phyloP scores from a whole-genome alignment of 2,113 vertebrate species.

The Varanus salvator region DNA sequence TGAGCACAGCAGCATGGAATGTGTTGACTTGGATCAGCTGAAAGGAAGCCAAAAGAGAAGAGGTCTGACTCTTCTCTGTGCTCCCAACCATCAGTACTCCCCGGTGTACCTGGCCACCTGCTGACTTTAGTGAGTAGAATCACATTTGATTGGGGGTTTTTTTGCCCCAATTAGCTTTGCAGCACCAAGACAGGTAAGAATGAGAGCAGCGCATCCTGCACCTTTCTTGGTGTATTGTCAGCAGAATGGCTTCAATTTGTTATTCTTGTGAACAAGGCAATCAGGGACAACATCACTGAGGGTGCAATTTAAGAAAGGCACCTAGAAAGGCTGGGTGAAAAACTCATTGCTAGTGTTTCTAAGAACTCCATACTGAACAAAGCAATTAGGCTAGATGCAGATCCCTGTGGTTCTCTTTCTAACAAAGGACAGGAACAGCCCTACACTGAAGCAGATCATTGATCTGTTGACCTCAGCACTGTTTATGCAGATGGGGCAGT shows the following conservation, averaged over 20 bases:
- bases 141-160: background rate
- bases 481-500: too few species aligned
- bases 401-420: background rate
- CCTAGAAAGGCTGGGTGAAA: background rate
- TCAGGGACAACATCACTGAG: background rate
- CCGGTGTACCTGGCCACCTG: background rate
- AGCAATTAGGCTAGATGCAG: background rate
- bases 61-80: background rate
- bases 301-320: background rate
- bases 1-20: background rate
- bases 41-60: background rate
- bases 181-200: background rate
- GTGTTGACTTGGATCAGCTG: background rate
- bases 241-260: background rate
- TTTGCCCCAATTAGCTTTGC: constrained; percentile 3
- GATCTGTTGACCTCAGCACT: too few species aligned
- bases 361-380: background rate
- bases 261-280: background rate
- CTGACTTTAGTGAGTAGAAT: background rate
- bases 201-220: background rate
- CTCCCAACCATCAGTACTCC: background rate
- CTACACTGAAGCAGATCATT: too few species aligned
- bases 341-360: background rate
- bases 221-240: background rate
- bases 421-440: too few species aligned